These are phyloP conservation scores for Augochlora pura DNA, from an alignment of 1,140 invertebrate species.

Conservation along the genomic window DNA sequence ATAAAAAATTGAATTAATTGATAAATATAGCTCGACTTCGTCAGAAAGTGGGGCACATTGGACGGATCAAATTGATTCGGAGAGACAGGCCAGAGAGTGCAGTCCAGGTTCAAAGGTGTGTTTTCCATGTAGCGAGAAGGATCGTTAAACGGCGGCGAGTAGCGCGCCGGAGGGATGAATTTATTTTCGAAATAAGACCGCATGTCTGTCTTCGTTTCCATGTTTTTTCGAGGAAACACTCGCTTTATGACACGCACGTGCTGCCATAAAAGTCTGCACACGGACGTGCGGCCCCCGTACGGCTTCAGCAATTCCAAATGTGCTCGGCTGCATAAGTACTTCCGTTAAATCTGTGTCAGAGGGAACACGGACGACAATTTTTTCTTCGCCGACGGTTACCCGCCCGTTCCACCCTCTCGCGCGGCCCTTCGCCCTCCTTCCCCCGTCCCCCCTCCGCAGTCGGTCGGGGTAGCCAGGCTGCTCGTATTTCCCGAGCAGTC, in stretches of 20 bases:
- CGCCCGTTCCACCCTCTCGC: not conserved
- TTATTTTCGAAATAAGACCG: constrained; percentile 36
- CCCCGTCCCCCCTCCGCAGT: not conserved
- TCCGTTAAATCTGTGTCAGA: constrained; percentile 51
- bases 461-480: too few relatives aligned
- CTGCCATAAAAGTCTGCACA: constrained; percentile 40
- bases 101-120: too few relatives aligned
- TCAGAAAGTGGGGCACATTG: too few relatives aligned
- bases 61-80: too few relatives aligned
- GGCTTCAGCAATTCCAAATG: constrained; percentile 36
- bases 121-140: too few relatives aligned
- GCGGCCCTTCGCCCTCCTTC: not conserved
- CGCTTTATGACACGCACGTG: constrained; percentile 55
- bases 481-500: not conserved
- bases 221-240: constrained; percentile 36
- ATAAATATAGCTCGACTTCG: too few relatives aligned
- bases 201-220: constrained; percentile 24
- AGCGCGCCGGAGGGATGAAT: not conserved
- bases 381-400: not conserved
- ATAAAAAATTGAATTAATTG: too few relatives aligned
- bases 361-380: constrained; percentile 31
- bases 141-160: too few relatives aligned
- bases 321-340: constrained; percentile 37
- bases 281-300: not conserved
- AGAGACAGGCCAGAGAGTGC: too few relatives aligned